These are phyloP conservation scores for Nematopogon swammerdamellus DNA, from an alignment of 2,888 invertebrate genomes.

Conservation along the genomic window DNA sequence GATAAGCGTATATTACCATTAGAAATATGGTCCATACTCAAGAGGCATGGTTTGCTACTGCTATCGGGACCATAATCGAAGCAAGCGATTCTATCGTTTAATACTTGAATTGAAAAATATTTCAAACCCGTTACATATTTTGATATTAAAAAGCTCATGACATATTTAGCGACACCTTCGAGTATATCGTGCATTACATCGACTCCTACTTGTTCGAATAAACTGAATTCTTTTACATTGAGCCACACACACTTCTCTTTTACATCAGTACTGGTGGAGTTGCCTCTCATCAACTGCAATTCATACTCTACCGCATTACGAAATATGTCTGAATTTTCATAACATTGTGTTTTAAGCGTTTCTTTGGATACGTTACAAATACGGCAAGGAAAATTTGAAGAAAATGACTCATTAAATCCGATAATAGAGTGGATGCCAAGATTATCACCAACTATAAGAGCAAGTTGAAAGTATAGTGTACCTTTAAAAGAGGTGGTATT, in stretches of 20 bases:
- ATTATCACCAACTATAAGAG: not conserved
- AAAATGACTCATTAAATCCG: not conserved
- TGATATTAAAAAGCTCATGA: not conserved
- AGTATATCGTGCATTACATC: constrained; percentile 1
- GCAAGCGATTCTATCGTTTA: not conserved
- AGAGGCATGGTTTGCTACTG: not conserved
- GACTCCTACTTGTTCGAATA: not conserved
- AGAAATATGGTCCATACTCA: not conserved
- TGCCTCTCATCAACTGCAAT: not conserved
- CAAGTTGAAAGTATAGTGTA: not conserved
- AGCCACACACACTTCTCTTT: not conserved
- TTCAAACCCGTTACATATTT: not conserved
- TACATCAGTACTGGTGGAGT: not conserved
- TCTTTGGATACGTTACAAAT: not conserved
- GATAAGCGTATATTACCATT: not conserved
- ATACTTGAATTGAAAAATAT: not conserved
- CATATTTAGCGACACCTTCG: not conserved
- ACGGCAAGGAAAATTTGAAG: not conserved
- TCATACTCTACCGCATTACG: no score
- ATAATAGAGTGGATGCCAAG: not conserved
- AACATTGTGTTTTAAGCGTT: not conserved
- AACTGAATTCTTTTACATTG: not conserved
- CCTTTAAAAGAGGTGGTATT: not conserved
- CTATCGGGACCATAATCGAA: not conserved
- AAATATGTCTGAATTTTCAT: not conserved